phyloP scores from a whole-genome alignment of 2,888 invertebrate species.

The Eugnorisma glareosa region DNA sequence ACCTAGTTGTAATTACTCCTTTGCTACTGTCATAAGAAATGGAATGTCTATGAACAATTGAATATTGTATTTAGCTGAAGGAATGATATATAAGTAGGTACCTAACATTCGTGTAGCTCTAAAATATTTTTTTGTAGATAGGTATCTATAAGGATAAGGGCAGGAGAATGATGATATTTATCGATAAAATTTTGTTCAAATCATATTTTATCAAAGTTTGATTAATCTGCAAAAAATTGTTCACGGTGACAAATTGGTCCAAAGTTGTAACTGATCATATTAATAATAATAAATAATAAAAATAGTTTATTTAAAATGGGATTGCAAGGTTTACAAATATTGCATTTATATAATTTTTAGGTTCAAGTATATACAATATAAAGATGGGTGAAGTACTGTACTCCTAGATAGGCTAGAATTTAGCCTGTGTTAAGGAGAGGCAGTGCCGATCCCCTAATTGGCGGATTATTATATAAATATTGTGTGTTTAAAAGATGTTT shows the following conservation, averaged over 20 bases:
- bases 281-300: neutral
- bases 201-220: neutral
- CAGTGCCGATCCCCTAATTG: too few relatives aligned
- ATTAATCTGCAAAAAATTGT: neutral
- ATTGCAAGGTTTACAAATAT: too few relatives aligned
- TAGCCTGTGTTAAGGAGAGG: too few relatives aligned
- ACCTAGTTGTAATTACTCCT: neutral
- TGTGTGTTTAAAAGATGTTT: too few relatives aligned
- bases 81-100: neutral
- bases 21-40: neutral
- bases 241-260: neutral
- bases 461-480: too few relatives aligned
- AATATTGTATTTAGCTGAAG: slow-evolving; percentile 3
- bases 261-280: neutral
- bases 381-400: too few relatives aligned
- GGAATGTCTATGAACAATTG: neutral
- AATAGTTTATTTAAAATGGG: too few relatives aligned
- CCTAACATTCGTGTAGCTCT: neutral
- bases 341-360: too few relatives aligned
- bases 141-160: neutral
- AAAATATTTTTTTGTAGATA: neutral
- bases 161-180: neutral
- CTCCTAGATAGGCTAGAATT: too few relatives aligned
- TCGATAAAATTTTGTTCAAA: neutral
- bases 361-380: too few relatives aligned